Evolutionary conservation across 2,113 vertebrate genomes (phyloP).

Genomic region (Passer domesticus): DNA sequence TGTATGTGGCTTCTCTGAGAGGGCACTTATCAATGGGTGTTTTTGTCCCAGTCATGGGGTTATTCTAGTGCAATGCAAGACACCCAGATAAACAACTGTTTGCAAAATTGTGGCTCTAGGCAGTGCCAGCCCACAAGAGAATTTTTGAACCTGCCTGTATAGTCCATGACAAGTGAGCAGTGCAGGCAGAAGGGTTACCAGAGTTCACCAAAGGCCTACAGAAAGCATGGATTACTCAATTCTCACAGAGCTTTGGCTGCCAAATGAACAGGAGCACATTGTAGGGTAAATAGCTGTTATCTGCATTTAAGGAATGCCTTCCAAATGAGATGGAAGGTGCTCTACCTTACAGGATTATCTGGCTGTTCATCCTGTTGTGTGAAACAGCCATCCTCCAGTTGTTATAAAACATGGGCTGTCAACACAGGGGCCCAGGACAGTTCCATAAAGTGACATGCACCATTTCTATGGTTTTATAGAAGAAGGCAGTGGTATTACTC

Average conservation of each 20-base stretch:
- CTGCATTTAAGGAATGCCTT: slow-evolving; percentile 10
- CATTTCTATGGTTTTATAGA: neutral
- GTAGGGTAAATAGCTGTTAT: slow-evolving; percentile 38
- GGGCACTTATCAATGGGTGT: slow-evolving; percentile 5
- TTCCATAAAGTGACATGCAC: neutral
- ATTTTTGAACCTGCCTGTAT: neutral
- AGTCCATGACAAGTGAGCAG: neutral
- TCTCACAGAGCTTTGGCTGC: neutral
- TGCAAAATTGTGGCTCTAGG: slow-evolving; percentile 24
- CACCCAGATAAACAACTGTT: slow-evolving; percentile 36
- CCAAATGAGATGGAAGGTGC: slow-evolving; percentile 30
- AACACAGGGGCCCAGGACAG: neutral
- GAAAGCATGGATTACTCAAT: slow-evolving; percentile 4
- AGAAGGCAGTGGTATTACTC: neutral
- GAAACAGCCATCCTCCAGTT: neutral
- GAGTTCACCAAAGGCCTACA: slow-evolving; percentile 12
- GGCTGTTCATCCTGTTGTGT: neutral
- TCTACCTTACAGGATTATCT: slow-evolving; percentile 3
- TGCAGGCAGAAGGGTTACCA: slow-evolving; percentile 25
- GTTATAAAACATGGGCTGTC: neutral
- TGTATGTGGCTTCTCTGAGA: neutral
- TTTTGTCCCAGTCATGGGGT: slow-evolving; percentile 7
- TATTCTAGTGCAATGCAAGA: slow-evolving; percentile 18
- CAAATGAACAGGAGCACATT: neutral
- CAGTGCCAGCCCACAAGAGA: slow-evolving; percentile 13